Conservation (phyloP, 2,888 invertebrate species). For the Schrankia costaestrigalis region DNA sequence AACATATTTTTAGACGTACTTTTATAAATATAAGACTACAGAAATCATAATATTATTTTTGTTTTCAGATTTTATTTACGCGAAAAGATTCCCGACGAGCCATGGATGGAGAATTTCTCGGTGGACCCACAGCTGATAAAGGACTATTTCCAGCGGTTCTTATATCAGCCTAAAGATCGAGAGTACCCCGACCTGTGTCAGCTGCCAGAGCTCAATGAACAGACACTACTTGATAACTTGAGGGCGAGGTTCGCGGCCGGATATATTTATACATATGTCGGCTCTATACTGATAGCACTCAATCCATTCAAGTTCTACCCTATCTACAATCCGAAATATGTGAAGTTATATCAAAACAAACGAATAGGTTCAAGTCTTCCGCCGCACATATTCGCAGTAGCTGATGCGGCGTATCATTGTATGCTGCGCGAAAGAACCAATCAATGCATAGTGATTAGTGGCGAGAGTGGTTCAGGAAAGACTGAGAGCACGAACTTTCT, state of each 20-base stretch:
- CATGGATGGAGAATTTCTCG: conserved; percentile 93
- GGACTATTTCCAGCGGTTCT: conserved; percentile 94
- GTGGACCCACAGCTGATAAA: conserved; percentile 95
- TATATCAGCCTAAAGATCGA: conserved; percentile 94
- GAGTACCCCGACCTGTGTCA: conserved; percentile 98
- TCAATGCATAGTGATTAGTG: conserved; percentile 96
- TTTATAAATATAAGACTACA: conserved; percentile 7
- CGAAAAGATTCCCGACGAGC: conserved; percentile 90
- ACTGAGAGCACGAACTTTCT: conserved; percentile 98
- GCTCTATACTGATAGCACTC: conserved; percentile 96
- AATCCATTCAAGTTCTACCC: conserved; percentile 98
- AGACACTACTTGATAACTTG: conserved; percentile 94
- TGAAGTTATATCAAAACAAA: conserved; percentile 96
- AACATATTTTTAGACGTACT: conserved; percentile 42
- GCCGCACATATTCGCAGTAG: conserved; percentile 98
- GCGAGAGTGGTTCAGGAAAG: conserved; percentile 97
- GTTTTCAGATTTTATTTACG: conserved; percentile 90
- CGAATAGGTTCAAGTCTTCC: conserved; percentile 94
- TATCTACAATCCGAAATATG: conserved; percentile 98
- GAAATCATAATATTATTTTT: conserved; percentile 9
- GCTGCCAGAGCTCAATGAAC: conserved; percentile 96
- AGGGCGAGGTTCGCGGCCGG: conserved; percentile 93
- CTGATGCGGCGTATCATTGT: conserved; percentile 95
- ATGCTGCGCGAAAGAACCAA: conserved; percentile 95
- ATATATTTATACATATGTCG: conserved; percentile 97